Conservation (phyloP, 1,140 invertebrate species). For the Aphelenchoides besseyi region DNA sequence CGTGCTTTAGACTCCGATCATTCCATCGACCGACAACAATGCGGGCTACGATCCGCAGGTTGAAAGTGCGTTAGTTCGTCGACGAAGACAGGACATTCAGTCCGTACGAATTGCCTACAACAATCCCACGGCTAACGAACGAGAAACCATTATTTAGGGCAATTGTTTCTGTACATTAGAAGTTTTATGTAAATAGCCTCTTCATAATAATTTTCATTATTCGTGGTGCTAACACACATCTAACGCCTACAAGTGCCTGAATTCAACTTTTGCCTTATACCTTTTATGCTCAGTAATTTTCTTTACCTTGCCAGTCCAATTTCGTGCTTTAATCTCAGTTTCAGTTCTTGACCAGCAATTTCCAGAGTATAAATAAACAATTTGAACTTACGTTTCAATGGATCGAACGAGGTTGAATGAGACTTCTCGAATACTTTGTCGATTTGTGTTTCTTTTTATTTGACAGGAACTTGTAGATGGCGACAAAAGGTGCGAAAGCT, state of each 20-base stretch:
- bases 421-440: too few relatives aligned
- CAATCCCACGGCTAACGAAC: conserved; percentile 27
- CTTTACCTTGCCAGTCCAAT: conserved; percentile 18
- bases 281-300: background rate
- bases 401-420: too few relatives aligned
- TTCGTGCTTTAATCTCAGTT: too few relatives aligned
- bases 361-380: too few relatives aligned
- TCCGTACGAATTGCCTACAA: conserved; percentile 23
- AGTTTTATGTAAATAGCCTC: background rate
- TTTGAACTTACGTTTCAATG: too few relatives aligned
- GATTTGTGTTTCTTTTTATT: too few relatives aligned
- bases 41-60: background rate
- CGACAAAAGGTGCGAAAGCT: too few relatives aligned
- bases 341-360: too few relatives aligned
- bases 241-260: background rate
- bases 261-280: conserved; percentile 9
- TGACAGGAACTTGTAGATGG: too few relatives aligned
- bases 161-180: conserved; percentile 26
- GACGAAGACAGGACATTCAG: conserved; percentile 3
- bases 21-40: background rate
- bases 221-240: conserved; percentile 1
- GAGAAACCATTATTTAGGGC: conserved; percentile 56
- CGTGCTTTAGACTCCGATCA: background rate
- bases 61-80: conserved; percentile 2
- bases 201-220: background rate